Conservation (phyloP, 2,888 invertebrate genomes). For the Scelioninae gen. 1 region DNA sequence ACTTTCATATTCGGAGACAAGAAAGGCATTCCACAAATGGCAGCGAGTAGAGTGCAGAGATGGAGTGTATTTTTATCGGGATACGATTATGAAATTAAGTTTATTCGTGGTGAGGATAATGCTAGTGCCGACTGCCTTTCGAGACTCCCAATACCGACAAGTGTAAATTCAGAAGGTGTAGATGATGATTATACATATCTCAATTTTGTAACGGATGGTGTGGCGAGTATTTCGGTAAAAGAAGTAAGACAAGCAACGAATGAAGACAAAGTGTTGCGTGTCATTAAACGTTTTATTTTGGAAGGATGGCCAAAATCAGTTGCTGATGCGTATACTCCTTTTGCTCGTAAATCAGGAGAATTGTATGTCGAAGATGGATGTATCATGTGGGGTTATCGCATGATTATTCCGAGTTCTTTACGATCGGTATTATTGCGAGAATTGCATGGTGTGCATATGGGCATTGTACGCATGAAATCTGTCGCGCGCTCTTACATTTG, state of each 20-base stretch:
- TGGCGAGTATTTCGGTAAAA: too few species aligned
- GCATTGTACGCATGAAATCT: conserved; percentile 64
- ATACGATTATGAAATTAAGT: conserved; percentile 2
- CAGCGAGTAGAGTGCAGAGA: conserved; percentile 43
- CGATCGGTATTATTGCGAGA: conserved; percentile 52
- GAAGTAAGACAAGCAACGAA: too few species aligned
- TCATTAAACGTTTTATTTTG: too few species aligned
- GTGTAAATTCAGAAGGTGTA: too few species aligned
- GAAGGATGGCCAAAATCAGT: too few species aligned
- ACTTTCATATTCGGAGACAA: conserved; percentile 53
- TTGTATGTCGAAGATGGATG: conserved; percentile 48
- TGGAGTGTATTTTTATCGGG: conserved; percentile 50
- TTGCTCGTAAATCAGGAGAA: background rate
- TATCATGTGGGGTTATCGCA: conserved; percentile 59
- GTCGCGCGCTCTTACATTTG: conserved; percentile 69
- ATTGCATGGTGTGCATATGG: conserved; percentile 64
- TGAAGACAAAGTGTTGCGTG: too few species aligned
- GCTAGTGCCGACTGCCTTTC: too few species aligned
- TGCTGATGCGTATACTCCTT: too few species aligned
- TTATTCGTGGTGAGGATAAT: too few species aligned
- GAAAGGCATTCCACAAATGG: conserved; percentile 44
- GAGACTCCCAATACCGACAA: too few species aligned
- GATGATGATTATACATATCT: too few species aligned
- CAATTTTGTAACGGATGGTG: too few species aligned
- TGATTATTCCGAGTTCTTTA: conserved; percentile 41